Conservation (phyloP, 2,113 vertebrate genomes). For the Oreochromis spilurus region DNA sequence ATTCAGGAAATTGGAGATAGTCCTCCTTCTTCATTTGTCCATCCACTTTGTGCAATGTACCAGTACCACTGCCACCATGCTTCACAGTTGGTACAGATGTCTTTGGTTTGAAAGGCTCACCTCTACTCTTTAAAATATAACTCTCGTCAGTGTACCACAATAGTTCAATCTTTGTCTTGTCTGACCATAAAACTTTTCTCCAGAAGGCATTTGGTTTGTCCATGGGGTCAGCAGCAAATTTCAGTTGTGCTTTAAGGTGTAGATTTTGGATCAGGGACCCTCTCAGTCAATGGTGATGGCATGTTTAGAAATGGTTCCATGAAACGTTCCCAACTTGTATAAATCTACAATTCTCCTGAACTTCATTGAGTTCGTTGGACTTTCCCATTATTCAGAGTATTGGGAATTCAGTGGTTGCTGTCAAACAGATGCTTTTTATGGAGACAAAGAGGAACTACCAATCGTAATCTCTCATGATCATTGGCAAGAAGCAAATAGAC, state of each 20-base stretch:
- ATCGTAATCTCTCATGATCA: rapidly evolving
- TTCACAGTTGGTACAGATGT: too few species aligned
- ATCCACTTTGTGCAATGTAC: too few species aligned
- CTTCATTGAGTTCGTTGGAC: background rate
- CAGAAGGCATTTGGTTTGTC: background rate
- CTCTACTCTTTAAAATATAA: background rate
- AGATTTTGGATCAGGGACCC: rapidly evolving
- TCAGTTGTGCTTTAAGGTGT: background rate
- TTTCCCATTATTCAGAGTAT: rapidly evolving
- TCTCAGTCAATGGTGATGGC: background rate
- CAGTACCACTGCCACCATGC: too few species aligned
- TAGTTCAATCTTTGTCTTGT: background rate
- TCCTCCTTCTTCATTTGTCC: too few species aligned
- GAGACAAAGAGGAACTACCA: background rate
- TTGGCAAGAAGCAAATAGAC: background rate
- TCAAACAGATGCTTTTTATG: background rate
- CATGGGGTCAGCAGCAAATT: rapidly evolving
- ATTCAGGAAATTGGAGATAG: too few species aligned
- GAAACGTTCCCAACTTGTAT: background rate
- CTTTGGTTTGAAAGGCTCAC: background rate
- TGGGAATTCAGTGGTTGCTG: background rate
- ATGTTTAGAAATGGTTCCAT: background rate
- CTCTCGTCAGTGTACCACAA: background rate
- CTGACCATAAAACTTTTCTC: background rate
- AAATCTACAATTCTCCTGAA: background rate